Base-by-base conservation (phyloP, 2,888 invertebrate species). In the Apantesis nais region DNA sequence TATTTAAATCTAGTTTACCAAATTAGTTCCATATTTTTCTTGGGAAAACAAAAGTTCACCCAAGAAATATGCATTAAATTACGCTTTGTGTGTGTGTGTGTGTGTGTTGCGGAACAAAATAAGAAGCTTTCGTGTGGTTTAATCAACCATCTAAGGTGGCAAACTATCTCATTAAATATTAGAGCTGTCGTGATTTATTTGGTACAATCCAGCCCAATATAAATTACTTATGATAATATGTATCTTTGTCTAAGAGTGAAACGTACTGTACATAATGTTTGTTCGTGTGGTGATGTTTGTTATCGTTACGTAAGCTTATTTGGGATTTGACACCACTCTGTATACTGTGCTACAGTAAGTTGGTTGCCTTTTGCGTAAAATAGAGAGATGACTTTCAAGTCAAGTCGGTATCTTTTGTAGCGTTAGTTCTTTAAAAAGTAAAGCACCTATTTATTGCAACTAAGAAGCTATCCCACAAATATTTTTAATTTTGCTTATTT, bases 231-330 rank as follows among this genome's bases (percentile, higher is more conserved):
- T 74, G 71, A 79, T 79, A 75, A 72, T 52, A 48, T 34, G 44
- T 48, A 70, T 69, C 67, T 73, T 64, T 66, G 55, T 78, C 66
- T 80, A 69, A 70, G 78, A 75, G 73, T 63, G 63, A 72, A 76
- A 70, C 74, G 72, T 73, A 66, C 72, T 82, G 78, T 81, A 82
- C 68, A 80, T 76, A 80, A 71, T 74, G 68, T 80, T 67, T 71
- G 69, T 67, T 29, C 55, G 71, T 66, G 70, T 77, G 69, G 55
- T 66, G 12, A 44, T 69, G 65, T 66, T 74, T 78, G 74, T 80
- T 80, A 72, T 70, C 31, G 66, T 72, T 70, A 70, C 72, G 62
- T 69, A 74, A 29, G 66, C 39, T 22, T 14, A 12, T 66, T 72
- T 69, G 74, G 75, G 64, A 75, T 74, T 74, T 75, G 77, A 69